Evolutionary conservation across 2,888 invertebrate species (phyloP).

Genomic region (Orthosia gothica): DNA sequence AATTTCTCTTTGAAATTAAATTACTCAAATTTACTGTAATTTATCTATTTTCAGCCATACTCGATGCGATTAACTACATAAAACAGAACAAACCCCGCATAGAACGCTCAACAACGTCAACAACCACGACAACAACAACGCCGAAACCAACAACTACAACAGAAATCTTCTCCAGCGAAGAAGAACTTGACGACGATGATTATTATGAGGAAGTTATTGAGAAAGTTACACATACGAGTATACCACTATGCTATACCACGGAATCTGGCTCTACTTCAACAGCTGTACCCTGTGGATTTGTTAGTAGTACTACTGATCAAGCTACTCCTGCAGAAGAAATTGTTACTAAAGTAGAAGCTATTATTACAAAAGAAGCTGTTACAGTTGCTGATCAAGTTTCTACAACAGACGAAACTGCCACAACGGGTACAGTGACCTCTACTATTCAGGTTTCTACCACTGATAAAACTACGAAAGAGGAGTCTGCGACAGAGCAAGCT

Average conservation of each 20-base stretch:
- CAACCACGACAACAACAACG: slow-evolving; percentile 29
- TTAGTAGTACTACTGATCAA: not conserved
- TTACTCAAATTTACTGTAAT: too few relatives aligned
- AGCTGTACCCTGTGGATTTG: not conserved
- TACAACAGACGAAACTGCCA: not conserved
- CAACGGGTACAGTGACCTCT: not conserved
- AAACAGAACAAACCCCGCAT: slow-evolving; percentile 68
- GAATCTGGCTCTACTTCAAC: not conserved
- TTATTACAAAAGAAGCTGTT: not conserved
- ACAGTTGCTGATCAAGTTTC: not conserved
- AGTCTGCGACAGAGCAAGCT: not conserved
- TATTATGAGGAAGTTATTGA: slow-evolving; percentile 10
- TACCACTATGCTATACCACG: not conserved
- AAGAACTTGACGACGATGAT: slow-evolving; percentile 12
- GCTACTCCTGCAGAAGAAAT: not conserved
- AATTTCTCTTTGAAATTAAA: too few relatives aligned
- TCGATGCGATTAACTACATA: slow-evolving; percentile 75
- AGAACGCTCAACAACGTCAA: slow-evolving; percentile 53
- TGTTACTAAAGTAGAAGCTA: slow-evolving; percentile 1
- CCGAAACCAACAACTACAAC: slow-evolving; percentile 11
- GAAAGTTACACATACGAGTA: not conserved
- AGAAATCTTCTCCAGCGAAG: slow-evolving; percentile 9
- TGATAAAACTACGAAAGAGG: too few relatives aligned
- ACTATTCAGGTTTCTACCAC: too few relatives aligned
- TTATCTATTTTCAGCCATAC: slow-evolving; percentile 72